phyloP scores from a whole-genome alignment of 2,888 invertebrate species.

The Melinopterus prodromus region DNA sequence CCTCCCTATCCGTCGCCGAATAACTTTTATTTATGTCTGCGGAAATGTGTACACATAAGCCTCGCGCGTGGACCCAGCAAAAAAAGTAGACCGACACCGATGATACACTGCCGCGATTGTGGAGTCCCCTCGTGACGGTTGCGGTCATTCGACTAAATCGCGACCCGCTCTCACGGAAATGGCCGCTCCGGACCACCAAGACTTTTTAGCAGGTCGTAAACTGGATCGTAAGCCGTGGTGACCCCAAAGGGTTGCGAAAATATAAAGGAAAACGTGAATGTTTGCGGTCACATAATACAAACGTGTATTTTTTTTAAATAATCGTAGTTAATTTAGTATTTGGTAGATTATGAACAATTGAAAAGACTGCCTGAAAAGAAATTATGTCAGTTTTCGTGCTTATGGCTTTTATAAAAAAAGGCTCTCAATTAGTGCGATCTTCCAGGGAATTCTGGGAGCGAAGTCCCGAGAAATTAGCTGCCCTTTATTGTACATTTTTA shows the following conservation, averaged over 20 bases:
- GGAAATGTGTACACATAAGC: slow-evolving; percentile 4
- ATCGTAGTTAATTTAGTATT: too few relatives aligned
- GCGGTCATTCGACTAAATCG: background rate
- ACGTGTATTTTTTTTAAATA: too few relatives aligned
- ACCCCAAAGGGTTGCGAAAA: background rate
- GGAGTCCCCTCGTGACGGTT: background rate
- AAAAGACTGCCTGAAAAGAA: too few relatives aligned
- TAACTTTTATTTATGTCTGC: slow-evolving; percentile 4
- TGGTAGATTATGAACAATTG: too few relatives aligned
- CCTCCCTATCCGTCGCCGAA: background rate
- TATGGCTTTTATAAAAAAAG: too few relatives aligned
- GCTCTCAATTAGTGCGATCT: too few relatives aligned
- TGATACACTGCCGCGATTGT: background rate
- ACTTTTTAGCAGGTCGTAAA: background rate
- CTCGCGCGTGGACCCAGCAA: background rate
- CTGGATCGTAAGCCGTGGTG: background rate
- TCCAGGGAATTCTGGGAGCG: too few relatives aligned
- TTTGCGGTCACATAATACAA: background rate
- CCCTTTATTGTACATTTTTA: too few relatives aligned
- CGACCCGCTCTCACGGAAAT: slow-evolving; percentile 4
- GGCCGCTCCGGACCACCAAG: background rate
- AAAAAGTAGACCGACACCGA: background rate
- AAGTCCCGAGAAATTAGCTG: too few relatives aligned
- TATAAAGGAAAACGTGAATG: background rate
- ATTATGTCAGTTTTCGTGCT: too few relatives aligned